A percentile compares a stretch with the other conserved stretches of the same genome.
Conservation (phyloP, 2,797 vertebrate species). For the Limosa lapponica region DNA sequence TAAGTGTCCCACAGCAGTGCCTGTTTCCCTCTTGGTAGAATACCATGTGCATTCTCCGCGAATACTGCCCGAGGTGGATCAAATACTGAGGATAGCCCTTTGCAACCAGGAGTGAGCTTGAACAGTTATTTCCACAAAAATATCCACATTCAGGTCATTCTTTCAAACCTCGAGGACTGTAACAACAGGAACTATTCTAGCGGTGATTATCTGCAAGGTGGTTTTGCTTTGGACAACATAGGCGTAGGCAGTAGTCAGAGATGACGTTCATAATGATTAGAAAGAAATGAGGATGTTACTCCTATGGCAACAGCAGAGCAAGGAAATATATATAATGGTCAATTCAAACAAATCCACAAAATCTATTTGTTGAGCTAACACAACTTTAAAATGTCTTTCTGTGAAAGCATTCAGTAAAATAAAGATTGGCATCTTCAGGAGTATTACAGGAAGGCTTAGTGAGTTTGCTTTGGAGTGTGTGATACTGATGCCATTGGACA, state of each 20-base stretch:
- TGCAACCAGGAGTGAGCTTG: not conserved
- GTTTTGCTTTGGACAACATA: not conserved
- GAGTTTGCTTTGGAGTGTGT: slow-evolving; percentile 17
- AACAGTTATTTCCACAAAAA: not conserved
- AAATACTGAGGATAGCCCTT: not conserved
- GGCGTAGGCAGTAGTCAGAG: not conserved
- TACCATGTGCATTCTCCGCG: accelerated
- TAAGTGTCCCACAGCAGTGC: not conserved
- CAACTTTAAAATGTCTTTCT: not conserved
- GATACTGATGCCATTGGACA: not conserved
- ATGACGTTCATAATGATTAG: not conserved
- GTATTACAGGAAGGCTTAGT: slow-evolving; percentile 4
- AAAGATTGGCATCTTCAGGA: not conserved
- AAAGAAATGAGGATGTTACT: not conserved
- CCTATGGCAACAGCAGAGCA: not conserved
- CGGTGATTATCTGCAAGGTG: not conserved
- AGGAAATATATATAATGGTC: not conserved
- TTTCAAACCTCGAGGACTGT: not conserved
- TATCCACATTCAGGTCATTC: not conserved
- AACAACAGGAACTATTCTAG: not conserved
- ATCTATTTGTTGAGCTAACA: not conserved
- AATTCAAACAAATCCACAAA: not conserved
- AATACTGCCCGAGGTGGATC: accelerated
- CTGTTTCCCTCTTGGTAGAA: not conserved
- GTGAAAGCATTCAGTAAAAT: not conserved